Evolutionary conservation across 2,797 vertebrate species (phyloP).

Genomic region (Sphenopsis melanotis): DNA sequence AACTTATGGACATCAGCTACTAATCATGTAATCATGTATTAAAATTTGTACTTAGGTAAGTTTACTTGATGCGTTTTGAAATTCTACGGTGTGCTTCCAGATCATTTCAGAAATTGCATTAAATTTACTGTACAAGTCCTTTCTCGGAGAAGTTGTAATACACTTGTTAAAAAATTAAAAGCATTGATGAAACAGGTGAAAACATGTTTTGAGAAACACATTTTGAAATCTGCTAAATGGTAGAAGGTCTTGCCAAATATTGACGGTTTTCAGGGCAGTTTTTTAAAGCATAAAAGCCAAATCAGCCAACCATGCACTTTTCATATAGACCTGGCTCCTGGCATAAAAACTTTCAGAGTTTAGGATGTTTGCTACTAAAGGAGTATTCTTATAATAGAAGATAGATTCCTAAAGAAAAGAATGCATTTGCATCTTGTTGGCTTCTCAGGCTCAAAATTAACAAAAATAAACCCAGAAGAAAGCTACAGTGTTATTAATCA

Average conservation of each 20-base stretch:
- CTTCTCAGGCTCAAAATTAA: not conserved
- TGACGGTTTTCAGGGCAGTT: not conserved
- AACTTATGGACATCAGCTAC: not conserved
- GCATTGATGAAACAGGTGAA: not conserved
- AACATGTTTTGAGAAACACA: not conserved
- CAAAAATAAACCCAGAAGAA: not conserved
- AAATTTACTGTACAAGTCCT: not conserved
- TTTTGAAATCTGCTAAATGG: not conserved
- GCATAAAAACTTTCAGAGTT: not conserved
- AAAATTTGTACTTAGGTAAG: not conserved
- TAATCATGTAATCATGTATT: not conserved
- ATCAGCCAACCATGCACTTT: not conserved
- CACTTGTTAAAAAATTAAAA: not conserved
- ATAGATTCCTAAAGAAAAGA: not conserved
- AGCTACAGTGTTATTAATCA: not conserved
- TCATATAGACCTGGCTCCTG: not conserved
- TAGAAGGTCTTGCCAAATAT: slow-evolving; percentile 6
- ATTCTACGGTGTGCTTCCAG: not conserved
- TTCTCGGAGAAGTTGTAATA: not conserved
- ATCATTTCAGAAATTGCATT: not conserved
- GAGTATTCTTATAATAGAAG: not conserved
- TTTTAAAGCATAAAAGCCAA: not conserved
- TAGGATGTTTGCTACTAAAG: not conserved
- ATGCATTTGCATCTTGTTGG: not conserved
- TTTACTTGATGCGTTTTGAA: not conserved